Percentiles rank a stretch among this genome's conserved stretches.
Conservation (phyloP, 2,113 vertebrate species). For the Cinclus mexicanus region DNA sequence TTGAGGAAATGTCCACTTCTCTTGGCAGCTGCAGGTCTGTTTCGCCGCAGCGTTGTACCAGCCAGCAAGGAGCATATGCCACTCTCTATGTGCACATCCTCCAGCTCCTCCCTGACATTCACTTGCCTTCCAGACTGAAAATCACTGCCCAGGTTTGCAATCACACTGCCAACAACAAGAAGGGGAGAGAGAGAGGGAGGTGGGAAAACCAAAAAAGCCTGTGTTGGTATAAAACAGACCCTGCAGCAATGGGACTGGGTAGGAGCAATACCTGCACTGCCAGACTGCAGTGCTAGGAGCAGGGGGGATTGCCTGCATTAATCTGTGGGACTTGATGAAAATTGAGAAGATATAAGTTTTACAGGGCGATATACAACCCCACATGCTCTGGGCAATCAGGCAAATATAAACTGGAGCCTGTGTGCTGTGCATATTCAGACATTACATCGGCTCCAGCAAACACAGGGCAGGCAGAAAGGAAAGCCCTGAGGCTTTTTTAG, state of each 20-base stretch:
- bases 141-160: background rate
- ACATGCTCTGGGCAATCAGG: background rate
- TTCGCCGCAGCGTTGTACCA: rapidly evolving
- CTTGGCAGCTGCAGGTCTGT: rapidly evolving
- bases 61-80: rapidly evolving
- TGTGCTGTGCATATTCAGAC: rapidly evolving
- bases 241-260: background rate
- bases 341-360: background rate
- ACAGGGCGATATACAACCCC: background rate
- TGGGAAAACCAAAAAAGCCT: background rate
- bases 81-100: background rate
- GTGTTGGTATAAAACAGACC: background rate
- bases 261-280: background rate
- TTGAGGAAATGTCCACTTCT: background rate
- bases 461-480: background rate
- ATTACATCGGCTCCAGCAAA: rapidly evolving
- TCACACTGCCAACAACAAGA: background rate
- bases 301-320: rapidly evolving
- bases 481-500: background rate
- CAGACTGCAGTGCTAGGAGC: background rate
- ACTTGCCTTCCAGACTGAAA: background rate
- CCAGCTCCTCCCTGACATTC: background rate
- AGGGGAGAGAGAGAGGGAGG: rapidly evolving
- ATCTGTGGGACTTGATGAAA: rapidly evolving
- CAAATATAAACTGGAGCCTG: background rate